These are phyloP conservation scores for Clarias fuscus DNA, from an alignment of 2,797 vertebrate species.

Conservation along the genomic window DNA sequence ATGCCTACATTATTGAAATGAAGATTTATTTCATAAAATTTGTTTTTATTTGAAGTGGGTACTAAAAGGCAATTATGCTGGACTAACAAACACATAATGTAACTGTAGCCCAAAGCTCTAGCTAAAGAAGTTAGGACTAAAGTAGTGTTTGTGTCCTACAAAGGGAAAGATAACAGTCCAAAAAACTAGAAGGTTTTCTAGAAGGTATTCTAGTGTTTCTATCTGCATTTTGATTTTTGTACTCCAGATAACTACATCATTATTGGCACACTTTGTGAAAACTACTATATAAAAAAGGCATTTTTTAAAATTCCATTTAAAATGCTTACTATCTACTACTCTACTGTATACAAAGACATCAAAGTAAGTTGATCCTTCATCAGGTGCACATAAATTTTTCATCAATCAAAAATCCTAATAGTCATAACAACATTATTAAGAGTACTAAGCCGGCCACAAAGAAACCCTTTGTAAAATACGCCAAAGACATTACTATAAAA, in stretches of 20 bases:
- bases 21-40: background rate
- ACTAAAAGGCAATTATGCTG: background rate
- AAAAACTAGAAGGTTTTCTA: background rate
- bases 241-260: background rate
- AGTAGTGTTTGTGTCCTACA: background rate
- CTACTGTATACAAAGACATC: too few species aligned
- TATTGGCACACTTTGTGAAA: constrained; percentile 2
- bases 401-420: background rate
- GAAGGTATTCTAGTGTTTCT: background rate
- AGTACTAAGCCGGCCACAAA: background rate
- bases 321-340: too few species aligned
- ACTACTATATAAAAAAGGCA: background rate
- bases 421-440: background rate
- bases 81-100: background rate
- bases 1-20: background rate
- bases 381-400: background rate
- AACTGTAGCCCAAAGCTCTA: background rate
- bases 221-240: background rate
- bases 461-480: background rate
- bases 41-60: background rate
- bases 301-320: too few species aligned
- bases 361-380: too few species aligned
- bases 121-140: background rate
- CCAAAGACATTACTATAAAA: background rate
- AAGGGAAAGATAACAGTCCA: background rate